Base-by-base conservation (phyloP, 1,140 invertebrate species). In the Sycobia sp. region DNA sequence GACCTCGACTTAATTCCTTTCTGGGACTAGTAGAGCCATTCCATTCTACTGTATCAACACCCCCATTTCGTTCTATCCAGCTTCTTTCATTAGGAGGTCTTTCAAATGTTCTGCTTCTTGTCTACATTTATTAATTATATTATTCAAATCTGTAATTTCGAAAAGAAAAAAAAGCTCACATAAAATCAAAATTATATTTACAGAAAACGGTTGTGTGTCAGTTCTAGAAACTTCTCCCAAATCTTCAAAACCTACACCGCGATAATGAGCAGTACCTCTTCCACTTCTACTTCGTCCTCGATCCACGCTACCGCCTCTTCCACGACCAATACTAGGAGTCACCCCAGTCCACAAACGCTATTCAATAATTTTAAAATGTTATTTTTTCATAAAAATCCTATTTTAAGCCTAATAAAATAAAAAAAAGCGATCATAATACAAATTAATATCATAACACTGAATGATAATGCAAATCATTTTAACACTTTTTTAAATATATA, bases 1-100 rank as follows among this genome's bases (percentile, higher is more conserved):
- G 72, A 13, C 81, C 83, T 29, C 84, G 77, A 70, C 73, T 77
- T 8, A 80, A 82, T 50, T 88, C 89, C 67, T 87, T 88, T 46
- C 87, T 78, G 3, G 86, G 87, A 81, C 85, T 86, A 14, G 81
- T 84, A 0, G 84, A 83, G 2, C 80, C 83, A 59, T 84, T 86
- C 86, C 87, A 88, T 51, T 88, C 85, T 3, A 78, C 75, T 51
- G 79, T 56, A 72, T 84, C 77, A n/a, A 83, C 80, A n/a, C 77
- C 84, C 1, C 87, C 88, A 71, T 89, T 89, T 58, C 87, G 71
- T 68, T 89, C 88, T 41, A 78, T 79, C 86, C 87, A 89, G 22
- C 78, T 77, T 4, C 85, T 77, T 65, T 83, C 82, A 41, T 69
- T 79, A 69, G 80, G 79, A 67, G 77, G 79, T 67, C 79, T 78